phyloP scores from a whole-genome alignment of 2,888 invertebrate genomes.

The Mactromeris polynyma region DNA sequence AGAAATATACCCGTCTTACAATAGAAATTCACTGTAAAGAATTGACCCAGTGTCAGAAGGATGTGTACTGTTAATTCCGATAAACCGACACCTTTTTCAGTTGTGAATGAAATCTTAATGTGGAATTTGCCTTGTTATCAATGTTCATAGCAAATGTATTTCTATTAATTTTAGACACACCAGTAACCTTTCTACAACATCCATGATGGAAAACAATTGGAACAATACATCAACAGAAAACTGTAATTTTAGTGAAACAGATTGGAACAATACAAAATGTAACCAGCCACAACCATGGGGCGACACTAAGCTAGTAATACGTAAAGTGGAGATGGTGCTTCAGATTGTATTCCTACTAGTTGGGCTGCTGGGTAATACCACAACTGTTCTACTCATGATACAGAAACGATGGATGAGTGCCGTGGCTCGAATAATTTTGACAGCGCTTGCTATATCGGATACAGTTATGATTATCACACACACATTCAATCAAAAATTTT shows the following conservation, averaged over 20 bases:
- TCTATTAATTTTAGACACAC: background rate
- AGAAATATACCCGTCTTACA: no score
- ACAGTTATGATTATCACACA: slow-evolving; percentile 51
- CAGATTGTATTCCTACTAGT: slow-evolving; percentile 32
- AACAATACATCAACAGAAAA: background rate
- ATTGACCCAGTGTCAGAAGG: no score
- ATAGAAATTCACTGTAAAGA: no score
- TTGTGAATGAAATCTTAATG: no score
- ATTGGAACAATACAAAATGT: background rate
- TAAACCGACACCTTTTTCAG: no score
- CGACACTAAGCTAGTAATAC: background rate
- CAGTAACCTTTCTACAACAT: background rate
- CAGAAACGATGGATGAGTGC: slow-evolving; percentile 44
- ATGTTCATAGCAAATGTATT: no score
- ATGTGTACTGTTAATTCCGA: no score
- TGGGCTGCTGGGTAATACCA: slow-evolving; percentile 63
- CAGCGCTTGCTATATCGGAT: slow-evolving; percentile 68
- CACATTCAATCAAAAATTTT: slow-evolving; percentile 66
- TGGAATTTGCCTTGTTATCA: no score
- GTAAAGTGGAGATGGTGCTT: background rate
- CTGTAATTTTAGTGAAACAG: background rate
- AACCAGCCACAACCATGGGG: background rate
- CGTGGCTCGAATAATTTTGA: slow-evolving; percentile 58
- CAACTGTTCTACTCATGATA: slow-evolving; percentile 64
- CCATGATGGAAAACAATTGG: background rate